Evolutionary conservation across 2,113 vertebrate genomes (phyloP), one percentile per base, ranked within the genome.

Genomic region (Talpa occidentalis): DNA sequence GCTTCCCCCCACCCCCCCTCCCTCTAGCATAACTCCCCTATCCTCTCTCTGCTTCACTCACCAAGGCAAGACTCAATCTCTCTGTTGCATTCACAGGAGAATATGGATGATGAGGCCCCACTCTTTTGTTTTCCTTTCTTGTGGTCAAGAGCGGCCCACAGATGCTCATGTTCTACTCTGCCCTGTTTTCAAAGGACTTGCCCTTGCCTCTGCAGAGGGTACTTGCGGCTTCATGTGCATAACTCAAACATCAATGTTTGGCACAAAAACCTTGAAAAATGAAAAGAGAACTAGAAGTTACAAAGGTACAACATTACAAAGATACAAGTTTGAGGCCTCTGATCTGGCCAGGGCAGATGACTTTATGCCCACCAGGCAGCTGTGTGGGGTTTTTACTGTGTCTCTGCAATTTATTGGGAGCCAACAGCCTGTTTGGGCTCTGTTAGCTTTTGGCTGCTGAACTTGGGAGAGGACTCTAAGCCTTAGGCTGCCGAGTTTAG

Each of bases 81-180:
- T 12, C 60, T 26, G 28, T 7, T 62, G 60, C 7, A 22, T 56
- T 56, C 21, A 21, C 42, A 87, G n/a, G 47, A 49, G 4, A 44
- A 30, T 10, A 10, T 5, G 16, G 64, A 1, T 1, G 8, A 2
- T 24, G 10, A 1, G 3, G 22, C 9, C 35, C 22, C 14, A 10
- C 3, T 11, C 4, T 17, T 91, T 24, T 32, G 3, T 59, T 47
- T 85, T 7, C 52, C 26, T 78, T 78, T 64, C n/a, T 47, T 19
- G 54, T 1, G 19, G n/a, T n/a, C 77, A 60, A 87, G 35, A 67
- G 59, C 26, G 28, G 16, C 21, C 21, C 17, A 3, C 37, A 47
- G 22, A 17, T 54, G 30, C 16, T 17, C 15, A 2, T 88, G 35
- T 56, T 70, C 22, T 28, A 22, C 35, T 83, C 44, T 47, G 10